Percentiles rank a stretch among this genome's conserved stretches.
Evolutionary conservation across 1,140 invertebrate genomes (phyloP).

Genomic region (Camponotus pennsylvanicus): DNA sequence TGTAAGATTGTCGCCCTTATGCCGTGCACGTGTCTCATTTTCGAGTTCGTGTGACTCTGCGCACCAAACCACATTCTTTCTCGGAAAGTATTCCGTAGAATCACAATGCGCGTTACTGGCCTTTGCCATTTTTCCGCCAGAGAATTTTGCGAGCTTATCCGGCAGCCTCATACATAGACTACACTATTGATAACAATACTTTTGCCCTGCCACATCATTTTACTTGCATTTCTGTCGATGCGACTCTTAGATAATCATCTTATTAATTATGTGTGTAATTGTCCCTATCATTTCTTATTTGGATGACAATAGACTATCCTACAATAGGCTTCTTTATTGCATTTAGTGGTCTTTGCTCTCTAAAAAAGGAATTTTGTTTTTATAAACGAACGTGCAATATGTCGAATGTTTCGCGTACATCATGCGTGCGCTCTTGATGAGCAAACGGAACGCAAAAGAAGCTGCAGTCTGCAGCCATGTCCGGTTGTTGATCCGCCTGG

Average conservation of each 20-base stretch:
- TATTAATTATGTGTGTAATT: neutral
- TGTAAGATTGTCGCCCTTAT: slow-evolving; percentile 63
- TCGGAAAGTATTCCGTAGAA: neutral
- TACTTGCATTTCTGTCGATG: neutral
- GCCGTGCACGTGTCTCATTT: slow-evolving; percentile 57
- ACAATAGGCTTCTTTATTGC: neutral
- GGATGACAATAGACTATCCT: neutral
- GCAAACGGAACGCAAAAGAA: slow-evolving; percentile 64
- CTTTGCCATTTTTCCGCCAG: neutral
- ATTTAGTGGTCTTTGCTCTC: too few species aligned
- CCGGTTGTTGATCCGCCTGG: slow-evolving; percentile 70
- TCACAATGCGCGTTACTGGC: neutral
- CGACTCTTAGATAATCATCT: neutral
- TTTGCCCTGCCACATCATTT: neutral
- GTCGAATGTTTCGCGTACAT: slow-evolving; percentile 14
- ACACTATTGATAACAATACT: slow-evolving; percentile 21
- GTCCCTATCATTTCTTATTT: neutral
- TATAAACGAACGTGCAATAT: neutral
- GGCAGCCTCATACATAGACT: neutral
- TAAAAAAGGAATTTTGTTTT: neutral
- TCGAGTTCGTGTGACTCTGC: neutral
- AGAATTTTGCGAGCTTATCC: neutral
- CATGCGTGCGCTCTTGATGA: slow-evolving; percentile 9
- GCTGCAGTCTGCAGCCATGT: slow-evolving; percentile 50
- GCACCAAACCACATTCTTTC: neutral